These are phyloP conservation scores for Conops quadrifasciatus DNA, from an alignment of 2,888 invertebrate species.

Conservation along the genomic window DNA sequence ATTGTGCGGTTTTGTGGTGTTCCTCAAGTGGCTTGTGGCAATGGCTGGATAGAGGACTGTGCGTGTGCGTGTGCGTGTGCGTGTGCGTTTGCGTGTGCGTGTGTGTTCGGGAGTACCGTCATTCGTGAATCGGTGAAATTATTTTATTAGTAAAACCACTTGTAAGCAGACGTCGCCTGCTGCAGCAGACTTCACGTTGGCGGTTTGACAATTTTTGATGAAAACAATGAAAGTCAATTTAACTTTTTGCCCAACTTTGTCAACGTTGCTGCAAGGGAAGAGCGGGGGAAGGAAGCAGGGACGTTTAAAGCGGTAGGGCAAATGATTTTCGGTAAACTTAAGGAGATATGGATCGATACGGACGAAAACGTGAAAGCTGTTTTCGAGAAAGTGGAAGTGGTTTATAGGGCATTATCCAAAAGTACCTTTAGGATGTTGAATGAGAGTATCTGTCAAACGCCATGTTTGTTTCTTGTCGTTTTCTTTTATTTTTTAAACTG, in stretches of 20 bases:
- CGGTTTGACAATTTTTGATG: constrained; percentile 17
- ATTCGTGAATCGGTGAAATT: constrained; percentile 23
- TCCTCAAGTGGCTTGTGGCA: not conserved
- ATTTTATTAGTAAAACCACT: constrained; percentile 34
- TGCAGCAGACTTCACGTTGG: constrained; percentile 15
- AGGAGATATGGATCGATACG: too few relatives aligned
- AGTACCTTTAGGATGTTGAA: too few relatives aligned
- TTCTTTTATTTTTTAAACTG: too few relatives aligned
- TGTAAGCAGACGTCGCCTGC: constrained; percentile 32
- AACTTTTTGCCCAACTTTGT: constrained; percentile 44
- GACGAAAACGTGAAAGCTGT: too few relatives aligned
- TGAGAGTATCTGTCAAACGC: too few relatives aligned
- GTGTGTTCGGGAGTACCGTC: not conserved
- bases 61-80: not conserved
- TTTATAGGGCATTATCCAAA: too few relatives aligned
- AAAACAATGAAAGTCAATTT: constrained; percentile 46
- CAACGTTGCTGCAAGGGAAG: not conserved
- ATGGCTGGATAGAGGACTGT: not conserved
- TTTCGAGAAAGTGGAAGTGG: too few relatives aligned
- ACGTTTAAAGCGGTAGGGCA: too few relatives aligned
- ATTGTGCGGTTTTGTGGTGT: not conserved
- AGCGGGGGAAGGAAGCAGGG: too few relatives aligned
- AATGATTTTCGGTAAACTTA: too few relatives aligned
- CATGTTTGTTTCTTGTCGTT: too few relatives aligned
- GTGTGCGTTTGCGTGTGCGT: not conserved